These are phyloP conservation scores for Deroplatys truncata DNA, from an alignment of 2,888 invertebrate species.

Conservation along the genomic window DNA sequence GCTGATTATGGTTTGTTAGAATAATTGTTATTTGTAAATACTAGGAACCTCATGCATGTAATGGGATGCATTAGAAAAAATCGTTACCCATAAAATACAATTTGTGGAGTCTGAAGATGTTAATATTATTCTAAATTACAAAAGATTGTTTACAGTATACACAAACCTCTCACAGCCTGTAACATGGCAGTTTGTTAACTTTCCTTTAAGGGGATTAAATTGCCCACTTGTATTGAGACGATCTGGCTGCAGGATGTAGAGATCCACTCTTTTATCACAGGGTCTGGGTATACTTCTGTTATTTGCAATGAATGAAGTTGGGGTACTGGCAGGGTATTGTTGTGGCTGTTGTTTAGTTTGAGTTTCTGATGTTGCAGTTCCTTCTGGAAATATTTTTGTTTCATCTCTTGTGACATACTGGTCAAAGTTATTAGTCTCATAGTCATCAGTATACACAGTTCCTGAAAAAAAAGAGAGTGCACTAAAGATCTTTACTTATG, in stretches of 20 bases:
- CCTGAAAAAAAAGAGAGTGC: background rate
- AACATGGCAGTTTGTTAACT: slow-evolving; percentile 81
- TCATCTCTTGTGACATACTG: slow-evolving; percentile 23
- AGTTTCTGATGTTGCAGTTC: background rate
- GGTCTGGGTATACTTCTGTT: slow-evolving; percentile 50
- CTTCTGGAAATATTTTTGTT: background rate
- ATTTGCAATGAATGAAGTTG: background rate
- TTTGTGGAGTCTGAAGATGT: too few species aligned
- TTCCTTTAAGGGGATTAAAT: slow-evolving; percentile 82
- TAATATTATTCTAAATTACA: background rate
- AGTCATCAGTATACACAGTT: slow-evolving; percentile 36
- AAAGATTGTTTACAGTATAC: background rate
- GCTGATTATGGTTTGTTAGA: too few species aligned
- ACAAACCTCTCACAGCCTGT: slow-evolving; percentile 79
- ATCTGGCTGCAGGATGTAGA: slow-evolving; percentile 79
- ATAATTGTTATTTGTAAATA: too few species aligned
- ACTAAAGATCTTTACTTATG: background rate
- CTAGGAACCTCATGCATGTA: too few species aligned
- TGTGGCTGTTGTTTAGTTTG: slow-evolving; percentile 1
- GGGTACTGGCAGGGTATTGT: slow-evolving; percentile 10
- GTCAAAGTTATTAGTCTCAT: slow-evolving; percentile 22
- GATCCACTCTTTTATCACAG: slow-evolving; percentile 83
- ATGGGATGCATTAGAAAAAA: too few species aligned
- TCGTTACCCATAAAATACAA: too few species aligned
- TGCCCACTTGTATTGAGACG: slow-evolving; percentile 71